phyloP scores from a whole-genome alignment of 2,888 invertebrate genomes.

The Micropterix aruncella region DNA sequence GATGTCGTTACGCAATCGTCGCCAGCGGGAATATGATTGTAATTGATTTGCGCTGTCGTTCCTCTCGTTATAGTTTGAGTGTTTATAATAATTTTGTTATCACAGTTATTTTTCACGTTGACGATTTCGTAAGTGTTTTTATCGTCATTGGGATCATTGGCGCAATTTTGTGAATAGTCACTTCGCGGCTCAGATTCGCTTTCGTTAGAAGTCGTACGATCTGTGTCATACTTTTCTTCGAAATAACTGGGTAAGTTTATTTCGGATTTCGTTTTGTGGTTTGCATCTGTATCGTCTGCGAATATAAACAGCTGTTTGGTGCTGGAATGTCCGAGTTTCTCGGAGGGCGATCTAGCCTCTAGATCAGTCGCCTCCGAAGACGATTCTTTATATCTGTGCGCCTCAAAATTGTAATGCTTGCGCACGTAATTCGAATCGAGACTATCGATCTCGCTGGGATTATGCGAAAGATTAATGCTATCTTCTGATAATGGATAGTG shows the following conservation, averaged over 20 bases:
- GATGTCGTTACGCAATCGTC: slow-evolving; percentile 35
- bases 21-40: background rate
- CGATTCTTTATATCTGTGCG: slow-evolving; percentile 32
- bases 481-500: slow-evolving; percentile 29
- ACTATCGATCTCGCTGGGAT: slow-evolving; percentile 41
- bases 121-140: slow-evolving; percentile 22
- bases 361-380: slow-evolving; percentile 28
- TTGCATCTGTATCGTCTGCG: slow-evolving; percentile 23
- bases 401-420: slow-evolving; percentile 39
- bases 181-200: slow-evolving; percentile 26
- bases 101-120: slow-evolving; percentile 16
- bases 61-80: slow-evolving; percentile 7
- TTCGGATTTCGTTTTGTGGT: slow-evolving; percentile 8
- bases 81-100: slow-evolving; percentile 8
- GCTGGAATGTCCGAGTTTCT: slow-evolving; percentile 10
- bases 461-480: slow-evolving; percentile 33
- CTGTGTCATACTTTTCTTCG: slow-evolving; percentile 31
- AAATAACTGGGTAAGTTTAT: slow-evolving; percentile 26
- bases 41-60: slow-evolving; percentile 5
- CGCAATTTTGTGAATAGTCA: slow-evolving; percentile 21
- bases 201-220: slow-evolving; percentile 30
- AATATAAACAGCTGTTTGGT: slow-evolving; percentile 26
- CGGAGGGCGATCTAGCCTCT: slow-evolving; percentile 12
- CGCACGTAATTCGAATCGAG: slow-evolving; percentile 43
- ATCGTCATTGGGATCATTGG: slow-evolving; percentile 15